A percentile compares a stretch with the other conserved stretches of the same genome.
phyloP scores from a whole-genome alignment of 2,113 vertebrate species.

The Python bivittatus region DNA sequence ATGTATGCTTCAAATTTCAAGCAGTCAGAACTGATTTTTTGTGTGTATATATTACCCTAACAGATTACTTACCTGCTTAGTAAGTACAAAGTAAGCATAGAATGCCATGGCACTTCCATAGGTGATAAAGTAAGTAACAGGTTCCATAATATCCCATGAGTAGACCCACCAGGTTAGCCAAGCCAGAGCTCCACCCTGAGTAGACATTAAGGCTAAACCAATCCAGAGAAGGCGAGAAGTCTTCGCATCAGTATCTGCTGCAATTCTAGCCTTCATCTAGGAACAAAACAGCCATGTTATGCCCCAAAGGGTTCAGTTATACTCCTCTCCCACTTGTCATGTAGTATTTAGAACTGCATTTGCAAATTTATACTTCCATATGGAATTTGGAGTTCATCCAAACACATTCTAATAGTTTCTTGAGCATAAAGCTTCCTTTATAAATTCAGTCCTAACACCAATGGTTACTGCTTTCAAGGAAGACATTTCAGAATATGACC shows the following conservation, averaged over 20 bases:
- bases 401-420: background rate
- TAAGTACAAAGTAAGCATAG: slow-evolving; percentile 89
- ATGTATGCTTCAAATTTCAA: background rate
- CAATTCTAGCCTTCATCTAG: slow-evolving; percentile 82
- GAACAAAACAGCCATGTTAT: slow-evolving; percentile 10
- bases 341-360: background rate
- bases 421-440: background rate
- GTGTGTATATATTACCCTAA: no score
- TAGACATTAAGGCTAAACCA: slow-evolving; percentile 87
- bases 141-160: slow-evolving; percentile 97
- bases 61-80: slow-evolving; percentile 83
- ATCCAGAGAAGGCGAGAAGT: slow-evolving; percentile 79
- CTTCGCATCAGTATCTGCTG: slow-evolving; percentile 70
- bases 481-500: background rate
- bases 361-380: background rate
- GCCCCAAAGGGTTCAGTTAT: background rate
- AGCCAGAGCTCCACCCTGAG: slow-evolving; percentile 88
- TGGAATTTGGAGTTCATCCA: background rate
- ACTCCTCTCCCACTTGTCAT: background rate
- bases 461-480: background rate
- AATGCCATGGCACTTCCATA: slow-evolving; percentile 87
- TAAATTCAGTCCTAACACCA: background rate
- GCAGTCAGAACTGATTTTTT: background rate
- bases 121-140: slow-evolving; percentile 93
- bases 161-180: slow-evolving; percentile 99